phyloP scores from a whole-genome alignment of 2,113 vertebrate species.

The Cynopterus brachyotis region DNA sequence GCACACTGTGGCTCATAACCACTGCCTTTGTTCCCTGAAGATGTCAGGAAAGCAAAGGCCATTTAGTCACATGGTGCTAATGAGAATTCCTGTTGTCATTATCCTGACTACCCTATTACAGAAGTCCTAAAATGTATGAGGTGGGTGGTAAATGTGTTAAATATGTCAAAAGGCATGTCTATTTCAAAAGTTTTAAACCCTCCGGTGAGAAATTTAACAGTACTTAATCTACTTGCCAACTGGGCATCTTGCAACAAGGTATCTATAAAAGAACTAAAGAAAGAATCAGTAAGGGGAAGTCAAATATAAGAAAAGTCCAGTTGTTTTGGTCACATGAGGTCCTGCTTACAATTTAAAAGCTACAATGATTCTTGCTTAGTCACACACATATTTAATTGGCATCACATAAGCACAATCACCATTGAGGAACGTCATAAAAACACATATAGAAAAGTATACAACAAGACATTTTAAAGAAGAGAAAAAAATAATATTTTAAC shows the following conservation, averaged over 20 bases:
- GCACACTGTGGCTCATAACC: not conserved
- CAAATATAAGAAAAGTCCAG: not conserved
- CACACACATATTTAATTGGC: not conserved
- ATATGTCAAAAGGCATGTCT: not conserved
- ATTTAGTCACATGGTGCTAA: not conserved
- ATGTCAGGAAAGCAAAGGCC: not conserved
- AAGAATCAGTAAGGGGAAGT: not conserved
- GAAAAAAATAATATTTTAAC: not conserved
- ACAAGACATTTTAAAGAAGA: not conserved
- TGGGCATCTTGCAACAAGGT: not conserved
- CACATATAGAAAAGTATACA: not conserved
- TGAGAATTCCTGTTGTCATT: not conserved
- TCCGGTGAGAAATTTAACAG: constrained; percentile 1
- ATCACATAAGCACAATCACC: not conserved
- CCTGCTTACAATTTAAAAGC: not conserved
- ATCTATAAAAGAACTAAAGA: not conserved
- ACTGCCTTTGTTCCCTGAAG: not conserved
- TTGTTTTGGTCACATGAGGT: not conserved
- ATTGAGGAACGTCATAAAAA: not conserved
- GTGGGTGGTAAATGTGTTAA: not conserved
- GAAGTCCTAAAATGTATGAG: not conserved
- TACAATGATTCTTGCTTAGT: not conserved
- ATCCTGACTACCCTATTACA: not conserved
- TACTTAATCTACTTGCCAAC: not conserved
- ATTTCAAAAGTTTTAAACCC: not conserved